phyloP scores from a whole-genome alignment of 2,797 vertebrate genomes.

The Acipenser ruthenus region DNA sequence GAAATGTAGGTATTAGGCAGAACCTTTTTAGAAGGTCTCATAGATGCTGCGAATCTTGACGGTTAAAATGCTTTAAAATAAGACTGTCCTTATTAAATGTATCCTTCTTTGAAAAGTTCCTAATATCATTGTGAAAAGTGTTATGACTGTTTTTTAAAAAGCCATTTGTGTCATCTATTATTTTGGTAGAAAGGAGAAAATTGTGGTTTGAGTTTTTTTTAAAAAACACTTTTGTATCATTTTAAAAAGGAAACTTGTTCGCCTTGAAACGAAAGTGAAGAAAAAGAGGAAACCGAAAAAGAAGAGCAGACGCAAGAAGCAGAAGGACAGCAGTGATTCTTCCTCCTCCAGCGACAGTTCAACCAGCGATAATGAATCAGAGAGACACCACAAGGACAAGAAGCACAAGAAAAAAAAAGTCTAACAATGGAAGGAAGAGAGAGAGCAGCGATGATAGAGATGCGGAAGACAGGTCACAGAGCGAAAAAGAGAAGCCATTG shows the following conservation, averaged over 20 bases:
- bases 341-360: constrained; percentile 55
- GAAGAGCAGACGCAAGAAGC: constrained; percentile 69
- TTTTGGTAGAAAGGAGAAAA: background rate
- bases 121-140: background rate
- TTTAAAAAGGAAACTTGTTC: constrained; percentile 84
- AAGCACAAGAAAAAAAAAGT: constrained; percentile 64
- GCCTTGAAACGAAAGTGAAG: constrained; percentile 80
- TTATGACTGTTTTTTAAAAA: background rate
- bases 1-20: no score
- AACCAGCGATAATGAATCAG: constrained; percentile 52
- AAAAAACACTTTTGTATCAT: constrained; percentile 6
- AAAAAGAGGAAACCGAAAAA: constrained; percentile 69
- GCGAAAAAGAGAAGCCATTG: constrained; percentile 61
- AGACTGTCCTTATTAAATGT: no score
- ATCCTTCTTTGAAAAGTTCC: no score
- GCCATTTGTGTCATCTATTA: background rate
- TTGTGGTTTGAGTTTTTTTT: background rate
- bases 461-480: constrained; percentile 39
- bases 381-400: constrained; percentile 57
- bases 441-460: constrained; percentile 60
- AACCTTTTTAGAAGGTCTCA: no score
- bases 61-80: no score
- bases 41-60: no score
- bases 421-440: constrained; percentile 66
- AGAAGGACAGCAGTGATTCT: constrained; percentile 45